Evolutionary conservation across 2,888 invertebrate species (phyloP), one percentile per base, ranked within the genome.

Genomic region (Microctonus brassicae): DNA sequence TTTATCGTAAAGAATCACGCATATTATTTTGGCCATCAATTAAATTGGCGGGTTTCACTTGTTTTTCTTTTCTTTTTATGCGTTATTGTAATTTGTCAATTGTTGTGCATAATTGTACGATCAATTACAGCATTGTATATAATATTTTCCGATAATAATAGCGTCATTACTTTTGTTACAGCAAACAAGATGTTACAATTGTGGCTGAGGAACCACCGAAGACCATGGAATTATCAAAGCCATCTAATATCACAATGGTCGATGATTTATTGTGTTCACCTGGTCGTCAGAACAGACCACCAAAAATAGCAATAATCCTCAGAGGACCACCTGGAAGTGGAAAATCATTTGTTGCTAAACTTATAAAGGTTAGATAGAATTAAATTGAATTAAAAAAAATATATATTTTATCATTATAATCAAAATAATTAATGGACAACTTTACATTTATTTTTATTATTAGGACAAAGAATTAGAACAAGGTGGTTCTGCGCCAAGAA

Each of bases 241-340:
- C 80, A 10, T 81, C 85, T 57, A 89, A 88, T 76, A 87, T 88
- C 33, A 91, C 93, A 42, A 91, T 90, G 88, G 93, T 97, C 79
- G 96, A 97, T 83, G 97, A 97, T 84, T 88, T 98, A 73, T 88
- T 98, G 61, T 91, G 92, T 83, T 88, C 91, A 24, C 97, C 98
- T 1, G 95, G 95, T 9, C 91, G 98, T 61, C 89, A 91, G 73
- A 92, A 91, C 79, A 91, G 98, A 79, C 96, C 98, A 22, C 90
- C 90, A 11, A 91, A 92, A 86, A 93, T 98, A 79, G 95, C 95
- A 34, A 93, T 98, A 71, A 94, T 99, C 80, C 88, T 99, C 63
- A 90, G 98, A 86, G 98, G 98, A 4, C 93, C 95, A 17, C 97
- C 98, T 0, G 98, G 98, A 10, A 95, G 97, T 87, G 98, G 98